Evolutionary conservation across 2,113 vertebrate genomes (phyloP), one percentile per base, ranked within the genome.

Genomic region (Pluvialis apricaria): DNA sequence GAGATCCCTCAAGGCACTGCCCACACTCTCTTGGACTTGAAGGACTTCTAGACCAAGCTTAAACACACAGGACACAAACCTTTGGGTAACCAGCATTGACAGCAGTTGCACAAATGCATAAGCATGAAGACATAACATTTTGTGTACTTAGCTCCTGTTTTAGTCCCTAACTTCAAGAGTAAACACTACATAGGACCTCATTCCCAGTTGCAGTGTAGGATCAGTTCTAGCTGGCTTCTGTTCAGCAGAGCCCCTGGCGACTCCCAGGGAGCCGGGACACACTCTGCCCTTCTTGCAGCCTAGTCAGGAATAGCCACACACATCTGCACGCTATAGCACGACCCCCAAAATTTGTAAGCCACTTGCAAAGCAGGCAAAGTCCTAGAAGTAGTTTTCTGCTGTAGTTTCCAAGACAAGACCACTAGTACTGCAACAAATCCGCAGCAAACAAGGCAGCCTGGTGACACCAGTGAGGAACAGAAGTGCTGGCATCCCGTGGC

Each of bases 271-370:
- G 60, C 34, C 24, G 44, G 54, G 38, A 42, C 24, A 32, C 11
- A 2, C 57, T 22, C 44, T 6, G n/a, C 31, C 47, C 22, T 57
- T 36, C 45, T 29, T 4, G 4, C 25, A 69, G 49, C 55, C 36
- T 13, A 8, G 8, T 34, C 44, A 71, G 71, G 20, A 90, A 32
- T 1, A 76, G 58, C 45, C 75, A 47, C 19, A 7, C 20, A 10
- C 4, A 26, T 6, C 57, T 16, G 5, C 45, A 28, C 1, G 0
- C 38, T 29, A 22, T 18, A 6, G 3, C 20, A 3, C 0, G 2
- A 15, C 29, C 34, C 45, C 32, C 25, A 15, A 20, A 26, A 22
- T 25, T 2, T 16, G 11, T 4, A 17, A 84, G 29, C 29, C 16
- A 0, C 44, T 21, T 36, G 28, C 66, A 64, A 64, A 73, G 55